Percentiles rank a stretch among this genome's conserved stretches.
Conservation (phyloP, 1,140 invertebrate species). For the Bicyclus anynana region DNA sequence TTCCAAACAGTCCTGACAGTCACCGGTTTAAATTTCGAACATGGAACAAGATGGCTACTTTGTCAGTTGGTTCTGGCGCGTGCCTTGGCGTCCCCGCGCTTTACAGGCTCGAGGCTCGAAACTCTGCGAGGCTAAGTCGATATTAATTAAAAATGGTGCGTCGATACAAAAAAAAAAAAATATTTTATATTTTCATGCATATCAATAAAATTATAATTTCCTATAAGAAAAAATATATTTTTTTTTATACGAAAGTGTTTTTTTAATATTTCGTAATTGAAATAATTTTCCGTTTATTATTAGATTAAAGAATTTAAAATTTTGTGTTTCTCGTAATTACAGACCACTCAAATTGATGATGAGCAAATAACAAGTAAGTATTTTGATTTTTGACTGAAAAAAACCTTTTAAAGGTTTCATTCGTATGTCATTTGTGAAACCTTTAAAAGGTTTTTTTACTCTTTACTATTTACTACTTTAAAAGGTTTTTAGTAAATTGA, state of each 20-base stretch:
- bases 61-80: conserved; percentile 41
- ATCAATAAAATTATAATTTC: too few species aligned
- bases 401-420: too few species aligned
- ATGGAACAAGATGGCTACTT: conserved; percentile 21
- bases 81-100: conserved; percentile 30
- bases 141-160: conserved; percentile 47
- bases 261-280: too few species aligned
- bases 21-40: conserved; percentile 47
- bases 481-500: too few species aligned
- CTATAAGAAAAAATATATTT: too few species aligned
- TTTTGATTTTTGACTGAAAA: conserved; percentile 16
- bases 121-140: not conserved
- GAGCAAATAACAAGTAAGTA: conserved; percentile 81
- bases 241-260: not conserved
- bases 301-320: not conserved
- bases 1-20: conserved; percentile 31
- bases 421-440: too few species aligned
- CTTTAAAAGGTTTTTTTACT: too few species aligned
- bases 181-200: not conserved
- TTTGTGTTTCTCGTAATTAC: conserved; percentile 33
- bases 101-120: conserved; percentile 3
- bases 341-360: conserved; percentile 78
- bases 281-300: not conserved
- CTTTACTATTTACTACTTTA: too few species aligned
- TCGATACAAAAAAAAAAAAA: conserved; percentile 13